phyloP scores from a whole-genome alignment of 2,888 invertebrate genomes.

The Philhelius pedissequus region DNA sequence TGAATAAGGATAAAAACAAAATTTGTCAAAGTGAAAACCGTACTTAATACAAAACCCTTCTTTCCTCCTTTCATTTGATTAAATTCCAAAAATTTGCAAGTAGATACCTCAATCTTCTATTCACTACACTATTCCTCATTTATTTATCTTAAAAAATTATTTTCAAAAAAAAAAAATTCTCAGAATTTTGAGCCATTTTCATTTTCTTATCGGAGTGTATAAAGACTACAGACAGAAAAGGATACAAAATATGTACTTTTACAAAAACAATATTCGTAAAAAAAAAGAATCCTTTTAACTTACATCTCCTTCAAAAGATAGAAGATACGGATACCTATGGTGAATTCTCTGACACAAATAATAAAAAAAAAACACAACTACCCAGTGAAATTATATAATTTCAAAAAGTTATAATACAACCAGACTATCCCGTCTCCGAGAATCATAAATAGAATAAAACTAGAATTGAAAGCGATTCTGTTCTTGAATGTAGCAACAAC shows the following conservation, averaged over 20 bases:
- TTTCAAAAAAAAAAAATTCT: not conserved
- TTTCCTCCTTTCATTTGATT: not conserved
- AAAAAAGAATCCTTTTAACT: not conserved
- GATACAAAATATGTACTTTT: conserved; percentile 19
- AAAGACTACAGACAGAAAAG: not conserved
- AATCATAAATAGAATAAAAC: conserved; percentile 26
- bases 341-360: not conserved
- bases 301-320: conserved; percentile 1
- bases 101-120: not conserved
- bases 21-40: conserved; percentile 1
- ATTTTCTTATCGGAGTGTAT: not conserved
- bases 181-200: not conserved
- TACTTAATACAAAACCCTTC: not conserved
- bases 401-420: conserved; percentile 8
- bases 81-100: conserved; percentile 20
- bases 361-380: not conserved
- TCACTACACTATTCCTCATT: conserved; percentile 21
- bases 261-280: too few species aligned
- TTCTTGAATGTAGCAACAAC: not conserved
- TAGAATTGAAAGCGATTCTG: not conserved
- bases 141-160: conserved; percentile 38
- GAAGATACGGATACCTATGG: not conserved
- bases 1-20: conserved; percentile 1
- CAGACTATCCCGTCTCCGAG: not conserved
- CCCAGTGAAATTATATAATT: conserved; percentile 21